Conservation (phyloP, 1,140 invertebrate species). For the Meteorus sp. region DNA sequence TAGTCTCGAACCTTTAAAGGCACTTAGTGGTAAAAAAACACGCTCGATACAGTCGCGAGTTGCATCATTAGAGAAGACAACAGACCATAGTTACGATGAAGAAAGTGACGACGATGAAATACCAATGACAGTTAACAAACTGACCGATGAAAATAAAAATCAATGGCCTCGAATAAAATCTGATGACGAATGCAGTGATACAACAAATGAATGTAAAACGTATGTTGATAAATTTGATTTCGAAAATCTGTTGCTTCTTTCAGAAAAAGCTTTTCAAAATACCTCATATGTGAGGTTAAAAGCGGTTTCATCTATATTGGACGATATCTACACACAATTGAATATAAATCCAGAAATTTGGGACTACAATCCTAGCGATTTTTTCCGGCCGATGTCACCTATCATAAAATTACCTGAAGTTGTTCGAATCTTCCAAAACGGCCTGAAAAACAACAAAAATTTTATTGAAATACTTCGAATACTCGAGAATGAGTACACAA, state of each 20-base stretch:
- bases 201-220: too few species aligned
- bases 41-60: constrained; percentile 41
- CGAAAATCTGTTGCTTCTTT: background rate
- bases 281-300: too few species aligned
- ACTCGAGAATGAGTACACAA: constrained; percentile 36
- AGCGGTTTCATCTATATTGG: too few species aligned
- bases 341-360: background rate
- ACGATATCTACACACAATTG: background rate
- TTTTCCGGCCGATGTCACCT: constrained; percentile 14
- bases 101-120: constrained; percentile 25
- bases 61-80: constrained; percentile 31
- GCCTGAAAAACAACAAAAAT: constrained; percentile 11
- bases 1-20: constrained; percentile 48
- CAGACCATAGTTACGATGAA: constrained; percentile 32
- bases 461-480: background rate
- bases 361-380: background rate
- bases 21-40: constrained; percentile 41
- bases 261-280: background rate
- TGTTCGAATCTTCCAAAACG: constrained; percentile 28
- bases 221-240: too few species aligned
- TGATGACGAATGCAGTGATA: too few species aligned
- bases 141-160: background rate
- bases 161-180: background rate
- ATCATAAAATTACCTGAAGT: constrained; percentile 34
- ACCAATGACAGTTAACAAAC: constrained; percentile 3